Evolutionary conservation across 2,113 vertebrate genomes (phyloP).

Genomic region (Malurus alboscapulatus): DNA sequence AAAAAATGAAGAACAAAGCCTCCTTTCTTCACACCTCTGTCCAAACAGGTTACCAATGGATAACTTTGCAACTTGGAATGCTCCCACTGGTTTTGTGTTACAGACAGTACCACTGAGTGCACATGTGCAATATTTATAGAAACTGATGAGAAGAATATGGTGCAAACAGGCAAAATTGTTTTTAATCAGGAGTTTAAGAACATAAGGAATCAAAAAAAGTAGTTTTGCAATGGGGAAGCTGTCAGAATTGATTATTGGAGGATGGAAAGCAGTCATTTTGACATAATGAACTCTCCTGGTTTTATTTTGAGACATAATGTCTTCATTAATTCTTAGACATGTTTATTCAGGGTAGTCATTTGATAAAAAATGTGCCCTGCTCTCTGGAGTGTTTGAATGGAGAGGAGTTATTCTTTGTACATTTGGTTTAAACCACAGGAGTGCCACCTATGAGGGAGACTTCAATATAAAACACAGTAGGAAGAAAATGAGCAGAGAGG

Average conservation of each 20-base stretch:
- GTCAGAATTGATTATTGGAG: neutral
- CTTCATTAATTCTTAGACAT: neutral
- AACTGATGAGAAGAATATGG: neutral
- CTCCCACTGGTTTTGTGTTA: neutral
- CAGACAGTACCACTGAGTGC: neutral
- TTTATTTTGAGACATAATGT: neutral
- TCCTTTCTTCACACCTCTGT: neutral
- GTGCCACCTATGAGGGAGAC: neutral
- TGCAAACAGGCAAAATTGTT: neutral
- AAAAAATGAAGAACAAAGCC: neutral
- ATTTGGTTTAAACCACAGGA: neutral
- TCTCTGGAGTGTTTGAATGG: neutral
- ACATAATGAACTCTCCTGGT: neutral
- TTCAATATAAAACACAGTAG: neutral
- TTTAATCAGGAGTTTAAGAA: neutral
- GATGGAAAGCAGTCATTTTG: neutral
- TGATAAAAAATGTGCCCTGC: neutral
- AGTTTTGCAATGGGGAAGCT: neutral
- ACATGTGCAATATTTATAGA: neutral
- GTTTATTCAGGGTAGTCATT: neutral
- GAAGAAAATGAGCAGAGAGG: neutral
- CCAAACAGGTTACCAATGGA: neutral
- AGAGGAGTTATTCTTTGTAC: neutral
- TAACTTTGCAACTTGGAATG: neutral
- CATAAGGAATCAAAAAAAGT: neutral